Conservation (phyloP, 2,888 invertebrate genomes). For the Hoplodrina blanda region DNA sequence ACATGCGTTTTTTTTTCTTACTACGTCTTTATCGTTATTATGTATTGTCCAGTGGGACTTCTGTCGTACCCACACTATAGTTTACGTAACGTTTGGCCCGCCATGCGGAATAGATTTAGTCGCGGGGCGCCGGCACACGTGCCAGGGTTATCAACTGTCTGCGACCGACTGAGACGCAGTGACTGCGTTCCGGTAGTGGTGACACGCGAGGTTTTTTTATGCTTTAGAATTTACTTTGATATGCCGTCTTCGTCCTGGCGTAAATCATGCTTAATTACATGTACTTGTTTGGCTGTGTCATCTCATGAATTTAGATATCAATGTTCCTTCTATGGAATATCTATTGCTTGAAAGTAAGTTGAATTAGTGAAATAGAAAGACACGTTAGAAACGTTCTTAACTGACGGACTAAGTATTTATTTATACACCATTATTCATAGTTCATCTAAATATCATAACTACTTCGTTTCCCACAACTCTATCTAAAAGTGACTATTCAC, state of each 20-base stretch:
- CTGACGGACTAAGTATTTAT: no score
- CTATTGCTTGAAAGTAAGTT: no score
- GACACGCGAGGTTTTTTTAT: slow-evolving; percentile 27
- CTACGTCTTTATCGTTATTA: neutral
- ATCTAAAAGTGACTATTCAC: slow-evolving; percentile 26
- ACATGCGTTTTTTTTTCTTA: neutral
- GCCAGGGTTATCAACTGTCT: slow-evolving; percentile 65
- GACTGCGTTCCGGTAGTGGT: slow-evolving; percentile 46
- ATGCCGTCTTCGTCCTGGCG: slow-evolving; percentile 7
- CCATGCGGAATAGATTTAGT: slow-evolving; percentile 76
- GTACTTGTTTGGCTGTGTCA: neutral
- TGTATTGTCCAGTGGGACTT: slow-evolving; percentile 30
- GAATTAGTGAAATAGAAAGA: no score
- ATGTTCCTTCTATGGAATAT: neutral
- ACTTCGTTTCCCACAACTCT: slow-evolving; percentile 2
- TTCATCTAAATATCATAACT: neutral
- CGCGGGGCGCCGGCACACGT: slow-evolving; percentile 71
- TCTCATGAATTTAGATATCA: neutral
- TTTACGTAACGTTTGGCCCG: slow-evolving; percentile 80
- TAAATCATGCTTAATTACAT: slow-evolving; percentile 6
- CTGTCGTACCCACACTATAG: slow-evolving; percentile 20
- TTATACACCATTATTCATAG: neutral
- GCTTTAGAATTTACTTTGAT: slow-evolving; percentile 14
- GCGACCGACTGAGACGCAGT: slow-evolving; percentile 50
- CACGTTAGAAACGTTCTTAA: no score